A percentile compares a stretch with the other conserved stretches of the same genome.
Conservation (phyloP, 2,113 vertebrate species). For the Sigmodon hispidus region DNA sequence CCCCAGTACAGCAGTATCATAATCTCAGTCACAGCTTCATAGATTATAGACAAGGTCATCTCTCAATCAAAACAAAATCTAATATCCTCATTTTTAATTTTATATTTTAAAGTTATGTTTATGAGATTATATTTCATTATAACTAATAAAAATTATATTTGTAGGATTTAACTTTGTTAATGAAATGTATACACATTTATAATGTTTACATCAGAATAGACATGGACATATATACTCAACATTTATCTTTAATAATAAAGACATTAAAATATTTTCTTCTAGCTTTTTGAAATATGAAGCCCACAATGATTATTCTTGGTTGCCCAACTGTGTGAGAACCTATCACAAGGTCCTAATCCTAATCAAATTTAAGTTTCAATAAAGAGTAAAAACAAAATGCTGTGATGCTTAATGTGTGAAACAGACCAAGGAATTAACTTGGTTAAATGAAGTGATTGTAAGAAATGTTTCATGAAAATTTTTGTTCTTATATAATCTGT, state of each 20-base stretch:
- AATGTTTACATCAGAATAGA: neutral
- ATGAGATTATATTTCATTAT: neutral
- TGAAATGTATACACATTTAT: neutral
- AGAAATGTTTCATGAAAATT: neutral
- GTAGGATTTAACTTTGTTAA: neutral
- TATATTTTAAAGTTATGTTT: neutral
- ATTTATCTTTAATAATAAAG: neutral
- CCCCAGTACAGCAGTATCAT: neutral
- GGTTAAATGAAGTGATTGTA: neutral
- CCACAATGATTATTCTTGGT: neutral
- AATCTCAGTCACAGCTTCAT: neutral
- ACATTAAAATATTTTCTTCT: neutral
- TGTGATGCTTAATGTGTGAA: neutral
- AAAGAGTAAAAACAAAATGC: neutral
- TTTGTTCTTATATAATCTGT: neutral
- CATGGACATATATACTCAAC: neutral
- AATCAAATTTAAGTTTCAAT: neutral
- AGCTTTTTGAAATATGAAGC: neutral
- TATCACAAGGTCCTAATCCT: neutral
- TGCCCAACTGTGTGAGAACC: neutral
- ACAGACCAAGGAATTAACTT: neutral
- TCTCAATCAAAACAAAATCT: neutral
- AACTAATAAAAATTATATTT: neutral
- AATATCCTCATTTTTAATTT: neutral
- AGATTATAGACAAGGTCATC: neutral